Percentiles rank a stretch among this genome's conserved stretches.
Conservation (phyloP, 2,888 invertebrate genomes). For the Phragmatobia fuliginosa region DNA sequence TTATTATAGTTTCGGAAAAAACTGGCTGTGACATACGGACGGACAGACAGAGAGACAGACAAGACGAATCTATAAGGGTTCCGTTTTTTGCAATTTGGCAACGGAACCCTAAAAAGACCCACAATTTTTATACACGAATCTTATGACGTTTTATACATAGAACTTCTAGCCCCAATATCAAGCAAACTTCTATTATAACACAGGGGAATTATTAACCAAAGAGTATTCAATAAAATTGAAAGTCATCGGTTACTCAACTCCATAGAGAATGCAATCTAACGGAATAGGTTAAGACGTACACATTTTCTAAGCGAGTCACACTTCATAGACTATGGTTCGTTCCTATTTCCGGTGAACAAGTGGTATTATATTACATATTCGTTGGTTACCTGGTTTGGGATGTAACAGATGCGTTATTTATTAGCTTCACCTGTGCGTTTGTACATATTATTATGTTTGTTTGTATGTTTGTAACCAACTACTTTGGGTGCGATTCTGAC, state of each 20-base stretch:
- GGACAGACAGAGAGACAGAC: too few relatives aligned
- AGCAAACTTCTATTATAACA: not conserved
- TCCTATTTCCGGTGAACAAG: conserved; percentile 33
- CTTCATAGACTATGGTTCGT: conserved; percentile 20
- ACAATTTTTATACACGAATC: not conserved
- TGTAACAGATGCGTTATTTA: conserved; percentile 5
- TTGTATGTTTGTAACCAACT: too few relatives aligned
- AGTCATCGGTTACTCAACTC: conserved; percentile 26
- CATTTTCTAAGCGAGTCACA: conserved; percentile 37
- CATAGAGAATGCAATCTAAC: conserved; percentile 21
- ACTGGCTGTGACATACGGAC: too few relatives aligned
- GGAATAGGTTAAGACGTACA: conserved; percentile 15
- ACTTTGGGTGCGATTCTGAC: too few relatives aligned
- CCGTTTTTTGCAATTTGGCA: too few relatives aligned
- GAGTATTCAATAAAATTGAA: conserved; percentile 14
- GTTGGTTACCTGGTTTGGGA: conserved; percentile 16
- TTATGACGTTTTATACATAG: not conserved
- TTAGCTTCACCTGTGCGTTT: too few relatives aligned
- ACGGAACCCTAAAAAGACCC: too few relatives aligned
- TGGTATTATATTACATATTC: conserved; percentile 14
- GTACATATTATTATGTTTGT: too few relatives aligned
- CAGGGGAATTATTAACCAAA: not conserved
- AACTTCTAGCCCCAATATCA: not conserved
- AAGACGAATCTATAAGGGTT: too few relatives aligned
- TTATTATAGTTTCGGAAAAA: too few relatives aligned